Base-by-base conservation (phyloP, 2,113 vertebrate species). In the Collichthys lucidus region DNA sequence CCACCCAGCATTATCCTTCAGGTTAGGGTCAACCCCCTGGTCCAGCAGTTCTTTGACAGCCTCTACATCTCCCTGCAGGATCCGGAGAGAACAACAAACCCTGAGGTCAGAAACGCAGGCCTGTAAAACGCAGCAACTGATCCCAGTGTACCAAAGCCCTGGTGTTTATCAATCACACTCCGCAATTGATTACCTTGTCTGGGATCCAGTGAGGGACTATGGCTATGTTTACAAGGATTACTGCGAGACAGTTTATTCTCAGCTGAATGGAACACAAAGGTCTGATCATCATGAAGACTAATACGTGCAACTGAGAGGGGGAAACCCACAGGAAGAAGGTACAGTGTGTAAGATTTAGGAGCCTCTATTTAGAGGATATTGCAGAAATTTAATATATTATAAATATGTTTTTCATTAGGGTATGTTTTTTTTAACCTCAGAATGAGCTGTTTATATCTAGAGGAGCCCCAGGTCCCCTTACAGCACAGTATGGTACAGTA, bases 1-100 rank as follows among this genome's bases (percentile, higher is more conserved):
- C 98, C 98, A 99, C 83, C 98, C 98, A 64, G 98, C 98, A 46
- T 99, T 93, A 87, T 99, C 98, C 89, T 98, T 98, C 77, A 98
- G 94, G 92, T 99, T 99, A 15, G 98, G 98, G 90, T 99, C 96
- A 10, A 95, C 96, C 72, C 97, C 97, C 1, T 92, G 94, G 57
- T 95, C 92, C 88, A 99, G 94, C 56, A 99, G 95, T 69, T 96
- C 86, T 72, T 94, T 94, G 77, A 97, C 96, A 82, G 93, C 91
- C 86, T 91, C 89, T 53, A 96, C 63, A 55, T 99, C 96, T 5
- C 98, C 98, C 98, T 99, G 82, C 47, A 86, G 77, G 17, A 61
- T 1, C 16, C 35, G 46, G 42, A 81, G 50, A 77, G n/a, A 65
- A 78, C 20, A 80, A 83, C 35, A 89, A 79, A 84, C 59, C 47